Evolutionary conservation across 2,888 invertebrate species (phyloP).

Genomic region (Blastobasis lacticolella): DNA sequence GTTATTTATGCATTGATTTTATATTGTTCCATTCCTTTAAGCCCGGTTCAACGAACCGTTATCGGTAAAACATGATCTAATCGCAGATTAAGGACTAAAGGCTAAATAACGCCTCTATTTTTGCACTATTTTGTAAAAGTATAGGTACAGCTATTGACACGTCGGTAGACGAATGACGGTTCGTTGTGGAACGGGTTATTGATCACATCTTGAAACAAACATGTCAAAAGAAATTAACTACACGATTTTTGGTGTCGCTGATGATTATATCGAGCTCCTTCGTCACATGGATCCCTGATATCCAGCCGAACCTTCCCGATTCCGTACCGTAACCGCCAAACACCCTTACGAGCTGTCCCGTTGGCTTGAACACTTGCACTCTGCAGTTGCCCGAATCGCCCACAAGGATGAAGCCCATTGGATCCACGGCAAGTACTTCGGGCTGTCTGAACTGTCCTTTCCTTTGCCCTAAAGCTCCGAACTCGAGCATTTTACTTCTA

Average conservation of each 20-base stretch:
- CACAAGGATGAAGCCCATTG: slow-evolving; percentile 82
- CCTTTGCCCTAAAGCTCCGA: slow-evolving; percentile 78
- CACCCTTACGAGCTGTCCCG: slow-evolving; percentile 78
- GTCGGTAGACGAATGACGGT: too few relatives aligned
- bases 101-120: too few relatives aligned
- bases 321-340: slow-evolving; percentile 73
- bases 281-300: slow-evolving; percentile 78
- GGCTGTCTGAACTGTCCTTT: slow-evolving; percentile 83
- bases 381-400: slow-evolving; percentile 86
- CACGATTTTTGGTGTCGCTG: slow-evolving; percentile 75
- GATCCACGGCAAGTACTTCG: slow-evolving; percentile 82
- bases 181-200: not conserved
- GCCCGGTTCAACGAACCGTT: too few relatives aligned
- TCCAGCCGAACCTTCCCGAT: slow-evolving; percentile 77
- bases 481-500: slow-evolving; percentile 73
- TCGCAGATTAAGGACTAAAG: too few relatives aligned
- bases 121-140: too few relatives aligned
- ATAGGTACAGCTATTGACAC: too few relatives aligned
- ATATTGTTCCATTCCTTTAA: too few relatives aligned
- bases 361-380: slow-evolving; percentile 82
- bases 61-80: too few relatives aligned
- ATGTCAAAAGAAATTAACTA: slow-evolving; percentile 52
- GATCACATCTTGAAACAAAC: not conserved
- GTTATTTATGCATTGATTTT: slow-evolving; percentile 23
- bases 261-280: slow-evolving; percentile 76